Evolutionary conservation across 1,140 invertebrate genomes (phyloP).

Genomic region (Linepithema humile): DNA sequence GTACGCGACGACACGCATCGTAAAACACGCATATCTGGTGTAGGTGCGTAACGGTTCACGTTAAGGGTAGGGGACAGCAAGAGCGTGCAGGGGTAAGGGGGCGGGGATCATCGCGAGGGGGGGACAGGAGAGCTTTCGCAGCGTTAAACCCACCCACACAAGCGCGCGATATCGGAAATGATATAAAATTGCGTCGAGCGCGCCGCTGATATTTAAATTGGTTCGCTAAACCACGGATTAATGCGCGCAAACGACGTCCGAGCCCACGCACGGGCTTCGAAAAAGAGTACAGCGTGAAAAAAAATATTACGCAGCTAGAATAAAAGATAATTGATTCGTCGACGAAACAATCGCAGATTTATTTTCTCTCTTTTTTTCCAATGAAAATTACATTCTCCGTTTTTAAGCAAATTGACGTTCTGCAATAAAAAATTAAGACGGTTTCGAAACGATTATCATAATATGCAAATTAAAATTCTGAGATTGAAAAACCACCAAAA

Average conservation of each 20-base stretch:
- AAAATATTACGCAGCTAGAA: constrained; percentile 26
- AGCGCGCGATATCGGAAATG: constrained; percentile 83
- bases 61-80: constrained; percentile 55
- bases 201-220: constrained; percentile 85
- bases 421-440: background rate
- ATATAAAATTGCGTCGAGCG: constrained; percentile 84
- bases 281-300: constrained; percentile 59
- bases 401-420: too few species aligned
- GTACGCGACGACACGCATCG: constrained; percentile 58
- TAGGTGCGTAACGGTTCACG: constrained; percentile 70
- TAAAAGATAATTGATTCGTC: background rate
- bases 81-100: constrained; percentile 1
- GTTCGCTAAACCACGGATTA: constrained; percentile 85
- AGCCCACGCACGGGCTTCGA: constrained; percentile 70
- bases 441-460: background rate
- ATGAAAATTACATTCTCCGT: too few species aligned
- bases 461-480: background rate
- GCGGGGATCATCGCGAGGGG: background rate
- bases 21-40: constrained; percentile 62
- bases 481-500: too few species aligned
- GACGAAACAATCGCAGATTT: background rate
- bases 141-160: constrained; percentile 82
- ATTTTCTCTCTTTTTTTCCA: background rate
- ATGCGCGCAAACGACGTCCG: constrained; percentile 79
- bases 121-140: constrained; percentile 62